A percentile compares a stretch with the other conserved stretches of the same genome.
phyloP scores from a whole-genome alignment of 2,113 vertebrate genomes.

The Miniopterus natalensis region DNA sequence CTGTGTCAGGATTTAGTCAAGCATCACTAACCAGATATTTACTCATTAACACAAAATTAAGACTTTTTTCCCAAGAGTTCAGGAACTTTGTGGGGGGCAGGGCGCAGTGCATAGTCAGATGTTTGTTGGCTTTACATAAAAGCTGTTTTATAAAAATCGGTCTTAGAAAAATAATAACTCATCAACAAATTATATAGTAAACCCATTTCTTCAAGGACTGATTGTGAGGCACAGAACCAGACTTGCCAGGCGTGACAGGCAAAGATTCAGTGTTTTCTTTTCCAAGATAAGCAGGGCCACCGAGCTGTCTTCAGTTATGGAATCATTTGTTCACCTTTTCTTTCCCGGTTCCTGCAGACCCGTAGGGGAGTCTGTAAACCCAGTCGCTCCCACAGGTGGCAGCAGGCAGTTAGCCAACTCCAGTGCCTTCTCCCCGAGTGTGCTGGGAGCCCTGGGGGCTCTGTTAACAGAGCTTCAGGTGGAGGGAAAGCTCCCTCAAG shows the following conservation, averaged over 20 bases:
- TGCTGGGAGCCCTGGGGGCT: not conserved
- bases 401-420: not conserved
- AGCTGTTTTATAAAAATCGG: not conserved
- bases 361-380: not conserved
- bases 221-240: not conserved
- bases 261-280: not conserved
- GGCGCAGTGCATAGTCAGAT: not conserved
- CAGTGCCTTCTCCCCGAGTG: rapidly evolving
- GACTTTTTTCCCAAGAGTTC: not conserved
- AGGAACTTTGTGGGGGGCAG: not conserved
- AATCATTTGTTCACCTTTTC: not conserved
- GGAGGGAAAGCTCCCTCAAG: not conserved
- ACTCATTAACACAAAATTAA: constrained; percentile 66
- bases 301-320: not conserved
- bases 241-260: not conserved
- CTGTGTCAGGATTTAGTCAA: not conserved
- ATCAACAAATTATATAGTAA: not conserved
- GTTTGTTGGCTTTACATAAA: not conserved
- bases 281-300: not conserved
- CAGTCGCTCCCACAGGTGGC: not conserved
- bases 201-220: not conserved
- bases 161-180: not conserved
- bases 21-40: constrained; percentile 57
- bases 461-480: not conserved
- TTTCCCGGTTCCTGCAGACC: not conserved